Conservation (phyloP, 2,113 vertebrate genomes). For the Psophia crepitans region DNA sequence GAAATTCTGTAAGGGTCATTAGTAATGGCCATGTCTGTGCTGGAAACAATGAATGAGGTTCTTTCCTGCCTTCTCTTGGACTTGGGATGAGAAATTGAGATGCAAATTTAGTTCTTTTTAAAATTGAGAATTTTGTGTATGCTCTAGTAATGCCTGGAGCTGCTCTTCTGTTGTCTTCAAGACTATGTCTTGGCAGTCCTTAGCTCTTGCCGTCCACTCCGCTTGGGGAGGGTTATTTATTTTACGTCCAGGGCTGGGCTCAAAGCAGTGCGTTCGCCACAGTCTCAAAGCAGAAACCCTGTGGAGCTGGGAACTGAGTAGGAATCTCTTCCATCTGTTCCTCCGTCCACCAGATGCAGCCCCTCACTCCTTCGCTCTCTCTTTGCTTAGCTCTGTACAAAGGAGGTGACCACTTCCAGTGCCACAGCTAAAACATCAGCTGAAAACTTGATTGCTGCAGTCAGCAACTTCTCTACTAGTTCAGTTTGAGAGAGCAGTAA, state of each 20-base stretch:
- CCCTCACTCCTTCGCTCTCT: neutral
- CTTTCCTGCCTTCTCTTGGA: neutral
- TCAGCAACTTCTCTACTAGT: constrained; percentile 1
- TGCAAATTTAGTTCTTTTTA: neutral
- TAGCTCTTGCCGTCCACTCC: neutral
- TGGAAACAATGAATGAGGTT: neutral
- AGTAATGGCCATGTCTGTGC: neutral
- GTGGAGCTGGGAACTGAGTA: neutral
- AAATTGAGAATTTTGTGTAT: neutral
- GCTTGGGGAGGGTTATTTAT: neutral
- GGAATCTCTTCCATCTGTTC: neutral
- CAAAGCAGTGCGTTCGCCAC: neutral
- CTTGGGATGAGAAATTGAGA: neutral
- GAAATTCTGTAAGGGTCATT: neutral
- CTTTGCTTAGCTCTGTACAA: neutral
- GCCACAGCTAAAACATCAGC: neutral
- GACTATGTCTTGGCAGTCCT: neutral
- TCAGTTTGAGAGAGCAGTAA: neutral
- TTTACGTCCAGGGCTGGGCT: neutral
- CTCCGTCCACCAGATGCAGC: neutral
- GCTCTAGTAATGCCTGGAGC: neutral
- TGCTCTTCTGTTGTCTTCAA: neutral
- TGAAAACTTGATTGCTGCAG: constrained; percentile 19
- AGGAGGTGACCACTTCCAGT: neutral
- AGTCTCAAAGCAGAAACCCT: neutral